These are phyloP conservation scores for Macrostomum cliftonense DNA, from an alignment of 2,888 invertebrate species.

Conservation along the genomic window DNA sequence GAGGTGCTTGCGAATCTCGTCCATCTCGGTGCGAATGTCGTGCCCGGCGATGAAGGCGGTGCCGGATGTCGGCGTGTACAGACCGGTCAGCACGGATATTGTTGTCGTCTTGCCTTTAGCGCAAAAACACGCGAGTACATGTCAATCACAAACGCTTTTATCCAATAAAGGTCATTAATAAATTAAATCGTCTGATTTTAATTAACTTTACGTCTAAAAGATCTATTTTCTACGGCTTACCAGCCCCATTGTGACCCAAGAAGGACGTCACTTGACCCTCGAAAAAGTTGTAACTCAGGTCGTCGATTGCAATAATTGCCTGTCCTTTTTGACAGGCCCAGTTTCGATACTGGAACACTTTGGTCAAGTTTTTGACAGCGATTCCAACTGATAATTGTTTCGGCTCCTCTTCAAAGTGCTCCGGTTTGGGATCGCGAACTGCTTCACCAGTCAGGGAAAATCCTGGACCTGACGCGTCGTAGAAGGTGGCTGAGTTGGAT, in stretches of 20 bases:
- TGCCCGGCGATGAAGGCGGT: slow-evolving; percentile 53
- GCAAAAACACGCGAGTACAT: no score
- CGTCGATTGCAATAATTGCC: slow-evolving; percentile 45
- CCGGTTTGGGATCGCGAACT: no score
- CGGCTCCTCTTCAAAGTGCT: slow-evolving; percentile 39
- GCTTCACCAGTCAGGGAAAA: no score
- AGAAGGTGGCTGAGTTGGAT: no score
- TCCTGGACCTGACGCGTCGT: no score
- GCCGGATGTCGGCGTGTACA: slow-evolving; percentile 56
- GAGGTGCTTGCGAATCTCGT: slow-evolving; percentile 50
- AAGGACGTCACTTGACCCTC: slow-evolving; percentile 66
- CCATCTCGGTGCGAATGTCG: slow-evolving; percentile 50
- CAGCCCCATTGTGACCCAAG: slow-evolving; percentile 67
- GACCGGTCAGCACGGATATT: slow-evolving; percentile 41
- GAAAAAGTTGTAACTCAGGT: slow-evolving; percentile 56
- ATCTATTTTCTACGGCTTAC: no score
- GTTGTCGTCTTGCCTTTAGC: slow-evolving; percentile 12
- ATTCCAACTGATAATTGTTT: slow-evolving; percentile 47
- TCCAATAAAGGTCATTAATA: no score
- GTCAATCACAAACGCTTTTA: no score
- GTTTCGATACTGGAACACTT: slow-evolving; percentile 20
- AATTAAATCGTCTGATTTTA: no score
- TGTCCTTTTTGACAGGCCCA: no score
- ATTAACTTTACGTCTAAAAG: no score
- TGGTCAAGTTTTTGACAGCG: slow-evolving; percentile 53